Conservation (phyloP, 2,113 vertebrate species). For the Microcebus griseorufus region DNA sequence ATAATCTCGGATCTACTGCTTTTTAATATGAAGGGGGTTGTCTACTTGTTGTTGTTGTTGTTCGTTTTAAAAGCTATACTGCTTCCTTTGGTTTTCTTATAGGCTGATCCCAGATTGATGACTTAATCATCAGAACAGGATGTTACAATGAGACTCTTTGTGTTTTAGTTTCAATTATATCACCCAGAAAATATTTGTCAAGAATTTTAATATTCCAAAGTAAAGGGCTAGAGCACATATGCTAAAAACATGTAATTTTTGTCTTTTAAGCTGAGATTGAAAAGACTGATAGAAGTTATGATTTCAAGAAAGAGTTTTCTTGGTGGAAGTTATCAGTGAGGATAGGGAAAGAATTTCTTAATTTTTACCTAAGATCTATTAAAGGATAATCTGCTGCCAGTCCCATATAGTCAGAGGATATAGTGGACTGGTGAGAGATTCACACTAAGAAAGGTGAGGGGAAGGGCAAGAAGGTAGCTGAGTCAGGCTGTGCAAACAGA, state of each 20-base stretch:
- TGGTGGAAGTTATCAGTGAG: neutral
- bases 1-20: neutral
- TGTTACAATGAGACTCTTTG: neutral
- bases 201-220: neutral
- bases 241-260: neutral
- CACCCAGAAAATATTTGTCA: neutral
- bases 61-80: neutral
- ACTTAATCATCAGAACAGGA: neutral
- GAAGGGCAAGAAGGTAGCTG: neutral
- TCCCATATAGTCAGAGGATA: accelerated
- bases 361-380: neutral
- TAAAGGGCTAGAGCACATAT: neutral
- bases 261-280: neutral
- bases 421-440: neutral
- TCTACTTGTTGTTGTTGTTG: neutral
- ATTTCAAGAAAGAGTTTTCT: conserved; percentile 2
- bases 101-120: neutral
- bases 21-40: neutral
- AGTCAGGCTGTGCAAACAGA: neutral
- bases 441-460: neutral
- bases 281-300: neutral
- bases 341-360: neutral
- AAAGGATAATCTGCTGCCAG: neutral
- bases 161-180: neutral
- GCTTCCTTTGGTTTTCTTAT: neutral